phyloP scores from a whole-genome alignment of 53 echinoderm and acorn worm species.

The Mesocentrotus franciscanus region DNA sequence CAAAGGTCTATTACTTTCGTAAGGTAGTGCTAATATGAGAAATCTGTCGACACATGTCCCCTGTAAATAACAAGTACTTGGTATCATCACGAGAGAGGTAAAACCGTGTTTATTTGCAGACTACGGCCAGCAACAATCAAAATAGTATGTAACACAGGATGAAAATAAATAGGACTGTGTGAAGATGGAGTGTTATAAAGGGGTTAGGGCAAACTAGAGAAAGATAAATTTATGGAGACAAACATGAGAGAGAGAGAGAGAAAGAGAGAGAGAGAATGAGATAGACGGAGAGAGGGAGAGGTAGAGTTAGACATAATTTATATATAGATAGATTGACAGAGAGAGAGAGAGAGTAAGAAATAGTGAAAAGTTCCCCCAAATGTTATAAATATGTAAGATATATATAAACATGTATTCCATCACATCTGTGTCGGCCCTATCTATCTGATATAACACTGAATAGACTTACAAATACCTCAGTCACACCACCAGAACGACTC shows the following conservation, averaged over 20 bases:
- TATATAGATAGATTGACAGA: background rate
- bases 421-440: no score
- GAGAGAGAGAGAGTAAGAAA: slow-evolving; percentile 29
- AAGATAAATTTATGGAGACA: background rate
- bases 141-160: background rate
- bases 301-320: no score
- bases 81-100: background rate
- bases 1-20: background rate
- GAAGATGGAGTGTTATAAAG: no score
- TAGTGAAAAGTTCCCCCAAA: no score
- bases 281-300: background rate
- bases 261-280: background rate
- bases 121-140: slow-evolving; percentile 5
- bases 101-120: background rate
- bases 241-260: background rate
- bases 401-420: no score
- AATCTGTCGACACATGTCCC: background rate
- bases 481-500: no score
- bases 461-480: no score
- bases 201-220: background rate
- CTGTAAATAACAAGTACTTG: background rate
- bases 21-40: background rate
- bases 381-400: no score
- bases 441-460: no score
- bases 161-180: no score